phyloP scores from a whole-genome alignment of 2,888 invertebrate species.

The Ophion slaviceki region DNA sequence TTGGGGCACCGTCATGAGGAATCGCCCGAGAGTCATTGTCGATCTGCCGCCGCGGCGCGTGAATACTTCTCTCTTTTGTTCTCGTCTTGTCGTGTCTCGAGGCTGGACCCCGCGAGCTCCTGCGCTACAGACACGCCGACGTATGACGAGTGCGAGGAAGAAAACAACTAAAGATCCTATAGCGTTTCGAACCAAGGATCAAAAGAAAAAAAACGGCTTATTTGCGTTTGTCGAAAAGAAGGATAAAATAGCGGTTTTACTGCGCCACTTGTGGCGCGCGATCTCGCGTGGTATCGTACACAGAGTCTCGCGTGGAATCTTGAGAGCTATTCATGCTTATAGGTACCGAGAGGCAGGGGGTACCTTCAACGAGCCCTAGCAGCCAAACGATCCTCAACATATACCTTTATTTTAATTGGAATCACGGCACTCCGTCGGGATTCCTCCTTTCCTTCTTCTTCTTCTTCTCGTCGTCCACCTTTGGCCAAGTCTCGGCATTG shows the following conservation, averaged over 20 bases:
- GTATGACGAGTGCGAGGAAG: too few relatives aligned
- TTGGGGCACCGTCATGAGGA: constrained; percentile 9
- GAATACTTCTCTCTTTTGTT: constrained; percentile 25
- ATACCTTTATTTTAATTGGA: constrained; percentile 71
- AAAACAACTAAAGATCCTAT: too few relatives aligned
- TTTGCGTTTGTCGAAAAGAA: too few relatives aligned
- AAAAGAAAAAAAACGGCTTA: too few relatives aligned
- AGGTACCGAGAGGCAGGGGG: constrained; percentile 24
- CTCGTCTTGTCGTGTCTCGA: neutral
- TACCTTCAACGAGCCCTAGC: neutral
- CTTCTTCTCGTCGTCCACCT: constrained; percentile 11
- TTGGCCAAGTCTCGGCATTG: too few relatives aligned
- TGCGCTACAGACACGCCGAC: too few relatives aligned
- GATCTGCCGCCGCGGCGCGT: neutral
- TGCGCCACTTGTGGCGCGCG: too few relatives aligned
- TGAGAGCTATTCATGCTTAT: constrained; percentile 21
- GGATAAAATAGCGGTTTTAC: too few relatives aligned
- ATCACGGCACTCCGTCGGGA: constrained; percentile 53
- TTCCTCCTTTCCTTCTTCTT: constrained; percentile 31
- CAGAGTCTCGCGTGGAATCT: constrained; percentile 46
- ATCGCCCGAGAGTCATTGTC: constrained; percentile 22
- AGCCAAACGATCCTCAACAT: constrained; percentile 67
- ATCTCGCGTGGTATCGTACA: too few relatives aligned
- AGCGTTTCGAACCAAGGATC: too few relatives aligned
- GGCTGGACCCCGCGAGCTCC: neutral